Conservation (phyloP, 2,888 invertebrate species). For the Amblyjoppa proteus region DNA sequence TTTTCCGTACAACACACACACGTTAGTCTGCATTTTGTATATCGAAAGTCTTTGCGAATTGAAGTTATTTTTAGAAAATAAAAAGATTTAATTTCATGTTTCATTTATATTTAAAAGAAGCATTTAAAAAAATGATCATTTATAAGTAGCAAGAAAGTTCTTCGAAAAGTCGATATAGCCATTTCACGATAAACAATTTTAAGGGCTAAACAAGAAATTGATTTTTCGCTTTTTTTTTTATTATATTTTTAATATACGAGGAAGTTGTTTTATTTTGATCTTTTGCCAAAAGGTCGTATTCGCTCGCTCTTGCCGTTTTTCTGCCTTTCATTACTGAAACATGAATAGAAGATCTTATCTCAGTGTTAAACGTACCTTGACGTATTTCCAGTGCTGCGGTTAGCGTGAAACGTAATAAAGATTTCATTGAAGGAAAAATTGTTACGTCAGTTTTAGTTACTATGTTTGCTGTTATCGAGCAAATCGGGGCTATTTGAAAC, state of each 20-base stretch:
- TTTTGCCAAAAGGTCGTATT: too few relatives aligned
- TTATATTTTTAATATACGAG: neutral
- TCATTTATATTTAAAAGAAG: neutral
- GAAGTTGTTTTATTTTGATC: neutral
- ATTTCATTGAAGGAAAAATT: slow-evolving; percentile 57
- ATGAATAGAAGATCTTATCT: neutral
- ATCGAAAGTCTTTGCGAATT: neutral
- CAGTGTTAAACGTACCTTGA: slow-evolving; percentile 89
- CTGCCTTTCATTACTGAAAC: neutral
- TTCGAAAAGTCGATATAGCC: too few relatives aligned
- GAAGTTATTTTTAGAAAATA: neutral
- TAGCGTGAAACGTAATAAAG: slow-evolving; percentile 84
- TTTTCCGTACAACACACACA: neutral
- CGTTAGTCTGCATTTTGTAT: neutral
- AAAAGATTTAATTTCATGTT: neutral
- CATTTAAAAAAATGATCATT: too few relatives aligned
- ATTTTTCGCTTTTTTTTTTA: neutral
- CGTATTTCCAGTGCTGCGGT: slow-evolving; percentile 92
- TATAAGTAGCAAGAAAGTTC: too few relatives aligned
- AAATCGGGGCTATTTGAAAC: neutral
- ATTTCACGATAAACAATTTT: neutral
- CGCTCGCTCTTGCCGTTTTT: too few relatives aligned
- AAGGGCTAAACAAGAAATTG: neutral
- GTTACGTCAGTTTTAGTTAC: neutral
- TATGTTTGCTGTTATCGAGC: neutral